Percentiles rank a stretch among this genome's conserved stretches.
Evolutionary conservation across 2,888 invertebrate genomes (phyloP).

Genomic region (Orthosia gothica): DNA sequence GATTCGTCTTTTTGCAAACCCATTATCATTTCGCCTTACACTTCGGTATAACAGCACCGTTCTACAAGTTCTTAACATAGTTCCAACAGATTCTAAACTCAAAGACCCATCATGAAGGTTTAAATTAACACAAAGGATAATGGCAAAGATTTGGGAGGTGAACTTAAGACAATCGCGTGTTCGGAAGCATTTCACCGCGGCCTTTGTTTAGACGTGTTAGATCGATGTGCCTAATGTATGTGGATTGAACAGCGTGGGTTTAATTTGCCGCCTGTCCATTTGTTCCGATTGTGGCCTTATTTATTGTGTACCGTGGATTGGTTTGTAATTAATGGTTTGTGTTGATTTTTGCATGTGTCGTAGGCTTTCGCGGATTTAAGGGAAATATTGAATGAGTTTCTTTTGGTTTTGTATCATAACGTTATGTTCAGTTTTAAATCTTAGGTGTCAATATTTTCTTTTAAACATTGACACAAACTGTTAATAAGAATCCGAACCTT

Average conservation of each 20-base stretch:
- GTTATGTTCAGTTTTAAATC: background rate
- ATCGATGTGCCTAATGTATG: constrained; percentile 90
- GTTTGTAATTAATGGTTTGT: constrained; percentile 71
- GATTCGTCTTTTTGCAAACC: background rate
- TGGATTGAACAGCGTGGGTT: constrained; percentile 86
- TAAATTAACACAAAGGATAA: constrained; percentile 36
- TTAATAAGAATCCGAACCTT: background rate
- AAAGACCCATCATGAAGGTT: constrained; percentile 54
- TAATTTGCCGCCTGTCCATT: constrained; percentile 91
- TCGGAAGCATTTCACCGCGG: constrained; percentile 83
- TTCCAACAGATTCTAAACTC: constrained; percentile 55
- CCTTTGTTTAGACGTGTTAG: constrained; percentile 89
- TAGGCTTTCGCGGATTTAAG: background rate
- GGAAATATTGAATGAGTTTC: background rate
- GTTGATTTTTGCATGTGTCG: constrained; percentile 52
- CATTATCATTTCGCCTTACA: constrained; percentile 36
- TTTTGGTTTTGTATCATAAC: background rate
- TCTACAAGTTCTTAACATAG: constrained; percentile 47
- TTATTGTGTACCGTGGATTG: constrained; percentile 86
- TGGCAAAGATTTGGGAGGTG: constrained; percentile 67
- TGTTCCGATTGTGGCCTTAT: constrained; percentile 89
- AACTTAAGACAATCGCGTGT: constrained; percentile 88
- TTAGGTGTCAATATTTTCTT: background rate
- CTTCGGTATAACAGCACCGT: constrained; percentile 56
- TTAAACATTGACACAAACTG: background rate